Evolutionary conservation across 2,888 invertebrate species (phyloP).

Genomic region (Acrobasis consociella): DNA sequence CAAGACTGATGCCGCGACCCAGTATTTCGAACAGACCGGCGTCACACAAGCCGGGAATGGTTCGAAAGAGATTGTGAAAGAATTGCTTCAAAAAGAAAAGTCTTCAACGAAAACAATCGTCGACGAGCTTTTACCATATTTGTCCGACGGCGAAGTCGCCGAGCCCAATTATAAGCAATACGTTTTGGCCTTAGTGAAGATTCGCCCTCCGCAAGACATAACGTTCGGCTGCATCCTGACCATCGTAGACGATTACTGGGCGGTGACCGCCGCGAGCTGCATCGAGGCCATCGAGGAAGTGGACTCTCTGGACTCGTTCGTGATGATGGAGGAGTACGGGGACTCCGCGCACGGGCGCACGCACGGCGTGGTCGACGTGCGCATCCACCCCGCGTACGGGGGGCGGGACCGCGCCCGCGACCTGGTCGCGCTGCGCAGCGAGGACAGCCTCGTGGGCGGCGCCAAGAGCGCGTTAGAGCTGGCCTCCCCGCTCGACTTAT

Average conservation of each 20-base stretch:
- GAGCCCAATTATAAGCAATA: conserved; percentile 36
- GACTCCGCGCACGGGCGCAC: conserved; percentile 37
- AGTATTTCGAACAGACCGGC: conserved; percentile 43
- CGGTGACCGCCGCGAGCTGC: conserved; percentile 69
- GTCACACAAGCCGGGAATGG: not conserved
- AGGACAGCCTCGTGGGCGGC: conserved; percentile 36
- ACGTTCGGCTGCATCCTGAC: conserved; percentile 66
- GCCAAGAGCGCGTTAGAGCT: conserved; percentile 34
- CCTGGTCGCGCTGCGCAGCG: conserved; percentile 55
- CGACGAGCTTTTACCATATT: not conserved
- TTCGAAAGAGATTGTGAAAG: not conserved
- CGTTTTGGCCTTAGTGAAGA: conserved; percentile 58
- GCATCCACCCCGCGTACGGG: conserved; percentile 58
- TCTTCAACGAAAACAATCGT: not conserved
- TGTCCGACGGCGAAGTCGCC: conserved; percentile 42
- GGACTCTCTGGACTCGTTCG: conserved; percentile 60
- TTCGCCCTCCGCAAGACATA: conserved; percentile 48
- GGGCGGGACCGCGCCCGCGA: conserved; percentile 51
- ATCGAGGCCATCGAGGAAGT: conserved; percentile 64
- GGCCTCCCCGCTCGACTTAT: conserved; percentile 50
- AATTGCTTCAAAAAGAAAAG: not conserved
- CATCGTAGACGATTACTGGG: conserved; percentile 54
- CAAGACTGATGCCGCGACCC: conserved; percentile 48
- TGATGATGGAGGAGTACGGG: conserved; percentile 57
- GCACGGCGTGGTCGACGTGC: conserved; percentile 50